phyloP scores from a whole-genome alignment of 2,113 vertebrate genomes.

The Prionailurus viverrinus region DNA sequence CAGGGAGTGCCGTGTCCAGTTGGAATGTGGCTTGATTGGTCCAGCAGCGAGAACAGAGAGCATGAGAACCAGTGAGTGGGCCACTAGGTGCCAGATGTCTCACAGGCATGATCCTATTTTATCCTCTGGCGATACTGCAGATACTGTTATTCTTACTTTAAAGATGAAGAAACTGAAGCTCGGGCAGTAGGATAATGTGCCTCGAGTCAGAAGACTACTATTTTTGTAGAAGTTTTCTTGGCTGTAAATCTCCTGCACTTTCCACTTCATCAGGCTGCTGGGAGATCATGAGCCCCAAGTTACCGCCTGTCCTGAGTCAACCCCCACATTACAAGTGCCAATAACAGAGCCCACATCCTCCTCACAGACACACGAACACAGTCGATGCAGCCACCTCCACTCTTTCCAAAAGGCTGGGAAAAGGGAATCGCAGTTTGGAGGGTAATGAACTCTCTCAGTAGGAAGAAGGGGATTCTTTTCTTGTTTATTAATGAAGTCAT shows the following conservation, averaged over 20 bases:
- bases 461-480: neutral
- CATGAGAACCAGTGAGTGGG: fast-evolving
- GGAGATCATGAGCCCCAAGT: neutral
- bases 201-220: neutral
- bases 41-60: fast-evolving
- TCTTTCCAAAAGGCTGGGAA: neutral
- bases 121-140: neutral
- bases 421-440: neutral
- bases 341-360: neutral
- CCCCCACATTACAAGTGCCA: neutral
- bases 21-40: neutral
- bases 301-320: neutral
- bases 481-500: neutral
- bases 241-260: neutral
- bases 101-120: neutral
- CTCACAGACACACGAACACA: neutral
- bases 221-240: neutral
- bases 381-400: too few species aligned
- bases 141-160: neutral
- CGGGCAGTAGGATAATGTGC: neutral
- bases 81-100: fast-evolving
- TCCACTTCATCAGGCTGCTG: neutral
- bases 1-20: fast-evolving
- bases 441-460: neutral
- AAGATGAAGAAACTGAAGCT: neutral